Evolutionary conservation across 1,140 invertebrate species (phyloP).

Genomic region (Zaprionus ornatus): DNA sequence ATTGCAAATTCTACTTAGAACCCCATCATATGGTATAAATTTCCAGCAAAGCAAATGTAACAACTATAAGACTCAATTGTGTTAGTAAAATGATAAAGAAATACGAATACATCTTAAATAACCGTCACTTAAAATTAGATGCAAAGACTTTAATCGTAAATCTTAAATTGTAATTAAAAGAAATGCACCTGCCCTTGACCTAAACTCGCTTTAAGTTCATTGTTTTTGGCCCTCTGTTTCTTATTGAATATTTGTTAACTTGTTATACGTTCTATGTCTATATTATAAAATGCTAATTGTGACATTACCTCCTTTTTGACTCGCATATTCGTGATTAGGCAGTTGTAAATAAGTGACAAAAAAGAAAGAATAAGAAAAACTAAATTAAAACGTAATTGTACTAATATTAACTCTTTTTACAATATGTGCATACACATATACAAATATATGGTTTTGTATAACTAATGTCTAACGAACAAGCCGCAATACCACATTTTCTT

Average conservation of each 20-base stretch:
- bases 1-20: conserved; percentile 49
- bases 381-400: conserved; percentile 47
- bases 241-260: conserved; percentile 70
- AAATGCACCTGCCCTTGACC: conserved; percentile 32
- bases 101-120: conserved; percentile 39
- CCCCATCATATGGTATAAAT: conserved; percentile 45
- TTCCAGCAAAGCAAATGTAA: conserved; percentile 66
- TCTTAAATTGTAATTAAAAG: conserved; percentile 37
- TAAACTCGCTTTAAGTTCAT: conserved; percentile 59
- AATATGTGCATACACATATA: conserved; percentile 34
- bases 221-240: conserved; percentile 35
- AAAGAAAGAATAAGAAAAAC: conserved; percentile 9
- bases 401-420: conserved; percentile 67
- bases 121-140: conserved; percentile 55
- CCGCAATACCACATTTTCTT: conserved; percentile 59
- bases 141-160: conserved; percentile 74
- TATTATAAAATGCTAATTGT: conserved; percentile 50
- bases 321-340: conserved; percentile 68
- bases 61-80: conserved; percentile 70
- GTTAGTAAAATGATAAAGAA: conserved; percentile 45
- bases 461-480: conserved; percentile 56
- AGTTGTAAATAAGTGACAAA: conserved; percentile 61
- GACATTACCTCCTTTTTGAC: conserved; percentile 50
- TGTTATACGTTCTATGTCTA: conserved; percentile 70
- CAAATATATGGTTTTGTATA: conserved; percentile 47